A percentile compares a stretch with the other conserved stretches of the same genome.
These are phyloP conservation scores for Arge pagana DNA, from an alignment of 2,888 invertebrate species.

Conservation along the genomic window DNA sequence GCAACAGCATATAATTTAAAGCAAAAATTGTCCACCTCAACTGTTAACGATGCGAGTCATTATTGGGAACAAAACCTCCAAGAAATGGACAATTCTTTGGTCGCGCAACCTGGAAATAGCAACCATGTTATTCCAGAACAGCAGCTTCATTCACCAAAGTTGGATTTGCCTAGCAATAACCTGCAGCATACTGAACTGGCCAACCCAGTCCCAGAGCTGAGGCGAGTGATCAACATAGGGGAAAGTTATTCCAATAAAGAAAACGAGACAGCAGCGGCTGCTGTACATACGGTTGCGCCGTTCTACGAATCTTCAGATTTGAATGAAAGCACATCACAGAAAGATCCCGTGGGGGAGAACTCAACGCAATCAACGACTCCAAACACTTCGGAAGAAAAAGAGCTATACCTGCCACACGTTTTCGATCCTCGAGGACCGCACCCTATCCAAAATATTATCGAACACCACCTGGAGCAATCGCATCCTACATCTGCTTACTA, in stretches of 20 bases:
- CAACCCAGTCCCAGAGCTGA: too few species aligned
- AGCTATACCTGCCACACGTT: slow-evolving; percentile 34
- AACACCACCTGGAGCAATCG: background rate
- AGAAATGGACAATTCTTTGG: too few species aligned
- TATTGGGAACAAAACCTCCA: slow-evolving; percentile 48
- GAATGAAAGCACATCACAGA: too few species aligned
- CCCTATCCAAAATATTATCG: slow-evolving; percentile 24
- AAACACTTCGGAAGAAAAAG: slow-evolving; percentile 22
- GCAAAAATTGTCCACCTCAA: slow-evolving; percentile 43
- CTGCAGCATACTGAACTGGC: too few species aligned
- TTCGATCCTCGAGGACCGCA: slow-evolving; percentile 37
- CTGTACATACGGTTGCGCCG: too few species aligned
- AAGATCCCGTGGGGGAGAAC: too few species aligned
- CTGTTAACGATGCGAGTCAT: slow-evolving; percentile 38
- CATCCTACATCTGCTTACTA: background rate
- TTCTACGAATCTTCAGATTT: too few species aligned
- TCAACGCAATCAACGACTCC: too few species aligned
- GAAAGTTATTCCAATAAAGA: too few species aligned
- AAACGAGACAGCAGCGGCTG: too few species aligned
- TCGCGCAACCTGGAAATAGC: slow-evolving; percentile 19
- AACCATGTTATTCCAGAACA: slow-evolving; percentile 39
- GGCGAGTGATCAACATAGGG: too few species aligned
- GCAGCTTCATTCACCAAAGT: slow-evolving; percentile 45
- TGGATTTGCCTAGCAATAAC: too few species aligned
- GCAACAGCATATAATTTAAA: slow-evolving; percentile 51